Evolutionary conservation across 2,113 vertebrate species (phyloP).

Genomic region (Hiodon alosoides): DNA sequence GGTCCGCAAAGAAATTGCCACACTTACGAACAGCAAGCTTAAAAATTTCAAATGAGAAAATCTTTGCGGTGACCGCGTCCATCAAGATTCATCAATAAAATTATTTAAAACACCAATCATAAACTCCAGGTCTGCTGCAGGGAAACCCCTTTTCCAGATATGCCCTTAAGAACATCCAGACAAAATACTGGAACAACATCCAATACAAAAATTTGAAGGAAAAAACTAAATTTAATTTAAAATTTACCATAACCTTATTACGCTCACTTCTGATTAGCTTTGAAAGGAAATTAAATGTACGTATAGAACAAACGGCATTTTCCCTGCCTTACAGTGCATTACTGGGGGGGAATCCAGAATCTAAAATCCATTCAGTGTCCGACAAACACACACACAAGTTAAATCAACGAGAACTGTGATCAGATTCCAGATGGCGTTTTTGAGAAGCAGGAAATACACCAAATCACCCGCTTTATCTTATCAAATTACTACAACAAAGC

Average conservation of each 20-base stretch:
- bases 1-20: too few relatives aligned
- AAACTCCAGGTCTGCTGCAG: neutral
- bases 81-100: neutral
- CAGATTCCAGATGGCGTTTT: too few relatives aligned
- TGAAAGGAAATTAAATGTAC: neutral
- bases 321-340: neutral
- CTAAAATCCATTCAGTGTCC: too few relatives aligned
- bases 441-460: too few relatives aligned
- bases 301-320: neutral
- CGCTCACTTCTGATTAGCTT: conserved; percentile 2
- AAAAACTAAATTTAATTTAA: neutral
- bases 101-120: neutral
- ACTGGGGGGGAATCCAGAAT: too few relatives aligned
- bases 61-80: too few relatives aligned
- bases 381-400: too few relatives aligned
- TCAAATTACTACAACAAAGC: too few relatives aligned
- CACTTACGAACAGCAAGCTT: too few relatives aligned
- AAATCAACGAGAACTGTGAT: too few relatives aligned
- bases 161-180: neutral
- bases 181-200: neutral
- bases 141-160: neutral
- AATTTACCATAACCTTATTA: neutral
- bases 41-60: too few relatives aligned
- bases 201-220: neutral
- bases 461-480: too few relatives aligned